Conservation (phyloP, 2,113 vertebrate genomes). For the Thamnaconus septentrionalis region DNA sequence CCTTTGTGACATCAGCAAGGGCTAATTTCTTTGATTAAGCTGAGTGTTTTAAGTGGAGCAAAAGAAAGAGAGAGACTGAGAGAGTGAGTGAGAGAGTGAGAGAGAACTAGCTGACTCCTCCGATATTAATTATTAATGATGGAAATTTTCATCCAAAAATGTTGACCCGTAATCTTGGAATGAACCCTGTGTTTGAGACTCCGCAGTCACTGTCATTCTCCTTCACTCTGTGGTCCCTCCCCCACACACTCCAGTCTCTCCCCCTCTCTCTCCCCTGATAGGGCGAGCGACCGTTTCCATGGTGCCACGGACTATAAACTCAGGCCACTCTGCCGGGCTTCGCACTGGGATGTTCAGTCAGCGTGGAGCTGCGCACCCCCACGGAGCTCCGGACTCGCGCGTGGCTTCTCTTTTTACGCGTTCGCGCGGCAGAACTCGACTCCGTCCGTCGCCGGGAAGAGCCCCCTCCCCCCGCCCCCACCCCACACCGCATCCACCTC, state of each 20-base stretch:
- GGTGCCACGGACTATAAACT: conserved; percentile 54
- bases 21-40: too few relatives aligned
- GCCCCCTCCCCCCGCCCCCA: too few relatives aligned
- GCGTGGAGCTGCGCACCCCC: conserved; percentile 22
- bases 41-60: too few relatives aligned
- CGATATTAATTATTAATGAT: too few relatives aligned
- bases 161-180: conserved; percentile 25
- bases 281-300: conserved; percentile 62
- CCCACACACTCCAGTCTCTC: conserved; percentile 1
- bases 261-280: conserved; percentile 5
- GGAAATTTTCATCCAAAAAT: too few relatives aligned
- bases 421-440: background rate
- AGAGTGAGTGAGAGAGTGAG: too few relatives aligned
- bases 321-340: conserved; percentile 31
- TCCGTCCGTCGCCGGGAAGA: background rate
- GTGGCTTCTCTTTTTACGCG: background rate
- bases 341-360: conserved; percentile 36
- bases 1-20: too few relatives aligned
- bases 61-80: too few relatives aligned
- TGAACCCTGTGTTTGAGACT: conserved; percentile 7
- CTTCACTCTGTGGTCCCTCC: conserved; percentile 18
- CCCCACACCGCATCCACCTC: too few relatives aligned
- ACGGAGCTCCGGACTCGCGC: background rate
- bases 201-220: too few relatives aligned
- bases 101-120: too few relatives aligned